These are phyloP conservation scores for Mylabris sibirica DNA, from an alignment of 2,888 invertebrate species.

Conservation along the genomic window DNA sequence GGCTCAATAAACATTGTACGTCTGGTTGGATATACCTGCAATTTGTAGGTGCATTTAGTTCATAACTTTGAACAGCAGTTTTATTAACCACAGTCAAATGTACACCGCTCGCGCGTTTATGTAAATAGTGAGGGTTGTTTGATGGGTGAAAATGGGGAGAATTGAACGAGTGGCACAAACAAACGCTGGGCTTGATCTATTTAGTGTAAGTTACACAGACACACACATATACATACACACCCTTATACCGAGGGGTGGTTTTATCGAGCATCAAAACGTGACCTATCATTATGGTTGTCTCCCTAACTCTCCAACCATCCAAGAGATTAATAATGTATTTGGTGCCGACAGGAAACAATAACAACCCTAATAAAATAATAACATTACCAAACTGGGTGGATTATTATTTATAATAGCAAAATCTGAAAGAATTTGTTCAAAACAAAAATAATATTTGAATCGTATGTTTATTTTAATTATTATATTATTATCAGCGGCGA, in stretches of 20 bases:
- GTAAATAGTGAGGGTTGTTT: constrained; percentile 37
- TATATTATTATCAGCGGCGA: constrained; percentile 37
- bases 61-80: constrained; percentile 39
- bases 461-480: constrained; percentile 35
- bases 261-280: constrained; percentile 53
- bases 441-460: too few species aligned
- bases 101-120: constrained; percentile 28
- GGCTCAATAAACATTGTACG: constrained; percentile 53
- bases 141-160: constrained; percentile 29
- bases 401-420: constrained; percentile 1
- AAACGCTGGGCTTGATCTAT: constrained; percentile 35
- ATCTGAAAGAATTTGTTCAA: too few species aligned
- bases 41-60: constrained; percentile 49
- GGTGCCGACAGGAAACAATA: constrained; percentile 21
- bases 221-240: constrained; percentile 30
- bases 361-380: constrained; percentile 16
- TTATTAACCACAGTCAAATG: constrained; percentile 44
- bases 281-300: constrained; percentile 49
- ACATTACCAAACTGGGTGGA: neutral
- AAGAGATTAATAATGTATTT: constrained; percentile 18
- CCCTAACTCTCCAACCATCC: constrained; percentile 12
- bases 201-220: constrained; percentile 43
- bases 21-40: constrained; percentile 48
- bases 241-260: constrained; percentile 41
- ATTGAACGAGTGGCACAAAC: neutral